These are phyloP conservation scores for Tachycineta bicolor DNA, from an alignment of 2,113 vertebrate genomes.

Conservation along the genomic window DNA sequence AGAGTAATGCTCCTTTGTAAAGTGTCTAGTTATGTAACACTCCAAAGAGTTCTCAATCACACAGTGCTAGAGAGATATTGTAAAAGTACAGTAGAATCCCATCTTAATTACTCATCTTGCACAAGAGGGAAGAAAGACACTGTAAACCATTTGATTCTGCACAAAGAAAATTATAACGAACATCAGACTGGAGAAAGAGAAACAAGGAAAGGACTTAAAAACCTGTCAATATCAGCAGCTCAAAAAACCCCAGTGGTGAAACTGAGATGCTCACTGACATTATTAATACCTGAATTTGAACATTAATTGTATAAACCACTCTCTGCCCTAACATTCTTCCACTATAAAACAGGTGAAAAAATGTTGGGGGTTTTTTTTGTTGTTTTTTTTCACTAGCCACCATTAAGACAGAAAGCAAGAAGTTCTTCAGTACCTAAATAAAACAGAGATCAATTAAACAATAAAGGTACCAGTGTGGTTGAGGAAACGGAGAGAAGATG, in stretches of 20 bases:
- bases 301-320: neutral
- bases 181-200: neutral
- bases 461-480: fast-evolving
- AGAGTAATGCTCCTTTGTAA: neutral
- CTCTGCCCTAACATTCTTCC: neutral
- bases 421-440: neutral
- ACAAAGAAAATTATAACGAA: neutral
- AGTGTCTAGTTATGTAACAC: neutral
- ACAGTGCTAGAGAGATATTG: neutral
- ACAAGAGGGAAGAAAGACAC: neutral
- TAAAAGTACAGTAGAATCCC: neutral
- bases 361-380: neutral
- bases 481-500: neutral
- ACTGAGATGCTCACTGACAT: neutral
- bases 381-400: neutral
- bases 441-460: neutral
- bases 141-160: neutral
- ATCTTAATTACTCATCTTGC: neutral
- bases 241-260: neutral
- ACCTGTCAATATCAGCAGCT: neutral
- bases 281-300: neutral
- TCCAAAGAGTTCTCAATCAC: neutral
- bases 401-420: neutral
- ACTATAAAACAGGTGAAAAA: neutral
- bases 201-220: neutral